These are phyloP conservation scores for Melipona beecheii DNA, from an alignment of 2,888 invertebrate genomes.

Conservation along the genomic window DNA sequence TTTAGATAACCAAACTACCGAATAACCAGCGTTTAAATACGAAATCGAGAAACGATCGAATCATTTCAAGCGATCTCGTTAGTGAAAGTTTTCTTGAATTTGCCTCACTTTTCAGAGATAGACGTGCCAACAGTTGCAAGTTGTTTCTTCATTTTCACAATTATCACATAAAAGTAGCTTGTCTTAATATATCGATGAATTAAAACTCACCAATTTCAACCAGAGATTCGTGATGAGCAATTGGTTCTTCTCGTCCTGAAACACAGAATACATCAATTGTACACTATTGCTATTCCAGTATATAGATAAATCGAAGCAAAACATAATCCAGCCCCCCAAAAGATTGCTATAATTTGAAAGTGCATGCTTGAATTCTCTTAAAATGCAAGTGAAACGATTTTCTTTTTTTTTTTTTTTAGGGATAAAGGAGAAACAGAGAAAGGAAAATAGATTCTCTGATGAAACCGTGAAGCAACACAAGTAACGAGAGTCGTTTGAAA, in stretches of 20 bases:
- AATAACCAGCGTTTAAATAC: neutral
- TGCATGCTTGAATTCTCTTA: neutral
- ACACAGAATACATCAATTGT: constrained; percentile 74
- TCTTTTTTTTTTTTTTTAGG: too few relatives aligned
- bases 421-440: neutral
- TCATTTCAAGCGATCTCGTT: neutral
- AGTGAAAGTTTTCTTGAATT: neutral
- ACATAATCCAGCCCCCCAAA: neutral
- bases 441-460: neutral
- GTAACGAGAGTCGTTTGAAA: neutral
- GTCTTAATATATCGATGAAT: neutral
- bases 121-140: too few relatives aligned
- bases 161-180: too few relatives aligned
- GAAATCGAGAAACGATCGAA: neutral
- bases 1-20: neutral
- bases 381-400: neutral
- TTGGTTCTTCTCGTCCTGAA: constrained; percentile 98
- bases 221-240: constrained; percentile 98
- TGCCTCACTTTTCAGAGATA: neutral
- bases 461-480: neutral
- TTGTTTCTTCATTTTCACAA: neutral
- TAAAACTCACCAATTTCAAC: constrained; percentile 96
- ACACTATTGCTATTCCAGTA: neutral
- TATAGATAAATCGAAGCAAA: neutral
- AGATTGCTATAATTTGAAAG: neutral